Evolutionary conservation across 1,140 invertebrate species (phyloP).

Genomic region (Rhyacophila brunnea): DNA sequence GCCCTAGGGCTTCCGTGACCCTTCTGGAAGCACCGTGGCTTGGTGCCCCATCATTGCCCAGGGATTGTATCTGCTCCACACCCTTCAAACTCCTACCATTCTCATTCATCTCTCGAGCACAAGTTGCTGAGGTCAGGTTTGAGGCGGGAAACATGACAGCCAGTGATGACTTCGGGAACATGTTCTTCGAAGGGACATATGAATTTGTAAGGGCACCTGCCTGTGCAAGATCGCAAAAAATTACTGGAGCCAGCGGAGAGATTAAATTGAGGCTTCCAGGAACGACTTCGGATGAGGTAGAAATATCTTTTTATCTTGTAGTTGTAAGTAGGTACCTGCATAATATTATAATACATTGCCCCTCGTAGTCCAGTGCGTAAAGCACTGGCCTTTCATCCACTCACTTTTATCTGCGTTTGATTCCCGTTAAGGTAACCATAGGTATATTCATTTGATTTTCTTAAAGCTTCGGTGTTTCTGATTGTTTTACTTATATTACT

Average conservation of each 20-base stretch:
- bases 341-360: too few relatives aligned
- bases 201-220: constrained; percentile 72
- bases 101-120: constrained; percentile 73
- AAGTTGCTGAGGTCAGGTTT: constrained; percentile 79
- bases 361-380: too few relatives aligned
- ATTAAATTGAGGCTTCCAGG: constrained; percentile 62
- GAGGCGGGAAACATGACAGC: constrained; percentile 78
- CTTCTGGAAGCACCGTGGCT: constrained; percentile 74
- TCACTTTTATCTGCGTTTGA: too few relatives aligned
- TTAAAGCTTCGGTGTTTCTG: too few relatives aligned
- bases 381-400: too few relatives aligned
- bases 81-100: constrained; percentile 56
- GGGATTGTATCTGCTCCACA: constrained; percentile 62
- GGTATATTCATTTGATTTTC: too few relatives aligned
- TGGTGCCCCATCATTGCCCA: constrained; percentile 59
- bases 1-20: constrained; percentile 54
- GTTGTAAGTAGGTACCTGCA: too few relatives aligned
- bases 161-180: constrained; percentile 77
- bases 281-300: constrained; percentile 65
- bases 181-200: constrained; percentile 81
- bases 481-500: too few relatives aligned
- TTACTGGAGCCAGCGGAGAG: constrained; percentile 74
- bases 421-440: too few relatives aligned
- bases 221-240: constrained; percentile 65
- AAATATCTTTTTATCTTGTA: constrained; percentile 16